Percentiles rank a stretch among this genome's conserved stretches.
These are phyloP conservation scores for Pilophorus perplexus DNA, from an alignment of 2,888 invertebrate species.

Conservation along the genomic window DNA sequence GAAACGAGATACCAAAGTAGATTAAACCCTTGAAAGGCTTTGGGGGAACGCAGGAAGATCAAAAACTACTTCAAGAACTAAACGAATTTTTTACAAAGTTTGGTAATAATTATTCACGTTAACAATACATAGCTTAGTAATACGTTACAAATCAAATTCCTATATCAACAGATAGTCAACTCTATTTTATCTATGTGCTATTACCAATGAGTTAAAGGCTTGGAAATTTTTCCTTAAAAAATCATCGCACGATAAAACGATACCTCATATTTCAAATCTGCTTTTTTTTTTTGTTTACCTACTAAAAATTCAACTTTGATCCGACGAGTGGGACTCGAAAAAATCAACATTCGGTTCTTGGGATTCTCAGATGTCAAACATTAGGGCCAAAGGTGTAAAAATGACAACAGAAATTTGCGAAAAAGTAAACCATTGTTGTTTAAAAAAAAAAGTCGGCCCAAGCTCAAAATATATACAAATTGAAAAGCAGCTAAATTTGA, in stretches of 20 bases:
- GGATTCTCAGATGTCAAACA: too few relatives aligned
- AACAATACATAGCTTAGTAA: conserved; percentile 29
- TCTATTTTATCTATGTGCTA: conserved; percentile 19
- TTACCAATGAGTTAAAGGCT: conserved; percentile 9
- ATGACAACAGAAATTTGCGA: neutral
- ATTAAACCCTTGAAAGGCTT: too few relatives aligned
- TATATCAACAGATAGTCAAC: conserved; percentile 14
- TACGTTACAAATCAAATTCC: conserved; percentile 22
- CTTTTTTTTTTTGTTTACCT: too few relatives aligned
- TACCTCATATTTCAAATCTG: too few relatives aligned
- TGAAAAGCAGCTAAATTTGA: neutral
- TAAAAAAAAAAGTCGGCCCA: neutral
- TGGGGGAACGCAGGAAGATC: too few relatives aligned
- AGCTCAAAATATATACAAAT: neutral
- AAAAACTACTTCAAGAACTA: neutral
- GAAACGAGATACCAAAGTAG: too few relatives aligned
- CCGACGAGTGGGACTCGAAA: too few relatives aligned
- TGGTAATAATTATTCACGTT: conserved; percentile 29
- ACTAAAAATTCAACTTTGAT: neutral
- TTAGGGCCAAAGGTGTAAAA: too few relatives aligned
- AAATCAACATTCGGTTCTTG: too few relatives aligned
- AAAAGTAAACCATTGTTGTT: neutral
- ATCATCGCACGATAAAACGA: too few relatives aligned
- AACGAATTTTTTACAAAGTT: conserved; percentile 16
- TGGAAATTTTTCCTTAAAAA: neutral